phyloP scores from a whole-genome alignment of 2,888 invertebrate species.

The Bombylius major region DNA sequence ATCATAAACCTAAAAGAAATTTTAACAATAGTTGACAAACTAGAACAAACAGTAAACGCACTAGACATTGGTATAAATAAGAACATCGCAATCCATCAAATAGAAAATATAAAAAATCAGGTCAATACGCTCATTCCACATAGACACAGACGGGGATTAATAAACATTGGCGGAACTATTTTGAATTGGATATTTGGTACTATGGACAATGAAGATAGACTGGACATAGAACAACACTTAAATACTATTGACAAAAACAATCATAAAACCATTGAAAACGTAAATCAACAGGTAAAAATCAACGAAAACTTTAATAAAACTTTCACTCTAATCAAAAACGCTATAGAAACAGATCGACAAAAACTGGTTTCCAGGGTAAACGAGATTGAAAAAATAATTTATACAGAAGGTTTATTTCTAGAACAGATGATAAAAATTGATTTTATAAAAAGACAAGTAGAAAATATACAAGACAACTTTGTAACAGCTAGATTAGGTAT shows the following conservation, averaged over 20 bases:
- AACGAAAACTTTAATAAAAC: background rate
- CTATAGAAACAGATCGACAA: no score
- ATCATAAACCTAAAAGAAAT: background rate
- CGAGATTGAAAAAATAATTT: no score
- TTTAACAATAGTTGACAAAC: background rate
- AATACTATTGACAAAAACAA: background rate
- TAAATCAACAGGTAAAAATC: slow-evolving; percentile 8
- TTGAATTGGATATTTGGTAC: slow-evolving; percentile 2
- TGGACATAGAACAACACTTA: slow-evolving; percentile 1
- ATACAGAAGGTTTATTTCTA: no score
- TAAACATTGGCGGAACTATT: background rate
- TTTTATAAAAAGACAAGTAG: no score
- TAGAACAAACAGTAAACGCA: no score
- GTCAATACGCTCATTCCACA: background rate
- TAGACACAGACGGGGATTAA: background rate
- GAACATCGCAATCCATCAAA: background rate
- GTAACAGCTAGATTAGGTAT: background rate
- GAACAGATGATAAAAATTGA: no score
- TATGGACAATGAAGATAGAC: slow-evolving; percentile 1
- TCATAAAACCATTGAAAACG: slow-evolving; percentile 1
- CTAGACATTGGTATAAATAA: no score
- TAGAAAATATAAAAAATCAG: no score
- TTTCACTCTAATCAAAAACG: no score
- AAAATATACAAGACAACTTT: background rate
- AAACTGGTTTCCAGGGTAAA: no score